Conservation (phyloP, 1,140 invertebrate species). For the Melitaea cinxia region DNA sequence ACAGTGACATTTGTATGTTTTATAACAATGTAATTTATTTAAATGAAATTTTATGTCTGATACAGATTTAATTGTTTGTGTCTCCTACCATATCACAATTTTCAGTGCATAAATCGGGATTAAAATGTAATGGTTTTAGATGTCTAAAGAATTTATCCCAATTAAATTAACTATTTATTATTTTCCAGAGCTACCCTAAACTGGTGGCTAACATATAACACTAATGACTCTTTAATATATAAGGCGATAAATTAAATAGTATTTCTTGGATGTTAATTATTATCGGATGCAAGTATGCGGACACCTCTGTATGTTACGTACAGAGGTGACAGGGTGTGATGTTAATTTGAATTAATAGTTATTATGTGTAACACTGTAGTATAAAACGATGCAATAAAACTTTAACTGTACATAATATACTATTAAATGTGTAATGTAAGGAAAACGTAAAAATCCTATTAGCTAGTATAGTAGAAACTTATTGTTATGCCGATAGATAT, state of each 20-base stretch:
- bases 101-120: constrained; percentile 1
- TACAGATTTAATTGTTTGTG: constrained; percentile 66
- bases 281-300: constrained; percentile 6
- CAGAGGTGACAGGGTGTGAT: constrained; percentile 37
- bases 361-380: constrained; percentile 35
- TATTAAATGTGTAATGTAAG: constrained; percentile 29
- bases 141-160: neutral
- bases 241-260: neutral
- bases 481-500: constrained; percentile 32
- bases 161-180: constrained; percentile 14
- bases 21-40: constrained; percentile 70
- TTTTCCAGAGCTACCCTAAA: constrained; percentile 9
- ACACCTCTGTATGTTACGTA: constrained; percentile 20
- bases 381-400: constrained; percentile 45
- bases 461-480: constrained; percentile 31
- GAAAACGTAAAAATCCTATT: constrained; percentile 34
- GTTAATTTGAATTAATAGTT: constrained; percentile 38
- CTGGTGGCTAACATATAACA: neutral
- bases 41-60: constrained; percentile 58
- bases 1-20: constrained; percentile 69
- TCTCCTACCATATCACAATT: constrained; percentile 8
- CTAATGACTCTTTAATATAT: constrained; percentile 4
- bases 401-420: constrained; percentile 38
- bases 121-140: constrained; percentile 10
- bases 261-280: constrained; percentile 4